Percentiles rank a stretch among this genome's conserved stretches.
Conservation (phyloP, 2,113 vertebrate species). For the Mus musculus region GRCm39 chr6:118926001-118926500, state of each 20-base stretch:
- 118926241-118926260: constrained; percentile 78
- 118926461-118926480: constrained; percentile 12
- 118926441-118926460: constrained; percentile 62
- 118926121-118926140: neutral
- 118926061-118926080: constrained; percentile 49
- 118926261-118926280: constrained; percentile 44
- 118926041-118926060: neutral
- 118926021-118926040: neutral
- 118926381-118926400: neutral
- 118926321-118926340: constrained; percentile 27
- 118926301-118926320: neutral
- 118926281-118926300: neutral
- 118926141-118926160: rapidly evolving
- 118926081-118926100: neutral
- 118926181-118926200: constrained; percentile 2
- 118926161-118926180: constrained; percentile 7
- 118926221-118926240: constrained; percentile 61
- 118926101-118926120: neutral
- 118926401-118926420: constrained; percentile 41
- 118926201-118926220: neutral
- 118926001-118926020: neutral
- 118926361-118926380: neutral
- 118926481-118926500: neutral
- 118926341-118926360: neutral
- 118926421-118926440: constrained; percentile 32